phyloP scores from a whole-genome alignment of 2,888 invertebrate species.

The Phaedon cochleariae region DNA sequence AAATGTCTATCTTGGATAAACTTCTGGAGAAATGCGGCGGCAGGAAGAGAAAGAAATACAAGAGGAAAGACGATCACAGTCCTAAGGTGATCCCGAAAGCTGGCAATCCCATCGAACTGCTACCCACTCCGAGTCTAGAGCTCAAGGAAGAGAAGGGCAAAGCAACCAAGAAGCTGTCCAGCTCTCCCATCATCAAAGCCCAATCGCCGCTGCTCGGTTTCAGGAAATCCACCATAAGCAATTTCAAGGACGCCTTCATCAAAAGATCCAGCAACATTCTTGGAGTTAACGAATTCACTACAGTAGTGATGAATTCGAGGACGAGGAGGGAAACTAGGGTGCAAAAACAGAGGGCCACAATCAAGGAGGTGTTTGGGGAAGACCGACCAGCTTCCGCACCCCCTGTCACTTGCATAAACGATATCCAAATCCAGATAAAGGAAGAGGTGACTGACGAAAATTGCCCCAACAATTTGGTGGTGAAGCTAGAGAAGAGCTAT shows the following conservation, averaged over 20 bases:
- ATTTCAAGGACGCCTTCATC: conserved; percentile 73
- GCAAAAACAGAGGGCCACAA: conserved; percentile 77
- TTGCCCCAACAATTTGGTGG: conserved; percentile 25
- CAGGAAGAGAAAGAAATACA: conserved; percentile 65
- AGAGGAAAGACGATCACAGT: conserved; percentile 66
- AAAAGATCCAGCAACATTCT: conserved; percentile 69
- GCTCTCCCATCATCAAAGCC: conserved; percentile 60
- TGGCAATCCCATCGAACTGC: conserved; percentile 66
- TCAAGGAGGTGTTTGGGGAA: conserved; percentile 82
- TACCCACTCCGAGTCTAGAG: conserved; percentile 72
- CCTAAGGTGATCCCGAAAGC: conserved; percentile 69
- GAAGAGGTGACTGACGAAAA: conserved; percentile 53
- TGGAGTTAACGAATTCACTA: conserved; percentile 71
- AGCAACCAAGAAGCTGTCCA: conserved; percentile 47
- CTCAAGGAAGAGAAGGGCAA: conserved; percentile 63
- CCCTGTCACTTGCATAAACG: conserved; percentile 70
- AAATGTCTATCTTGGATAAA: conserved; percentile 70
- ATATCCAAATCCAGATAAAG: conserved; percentile 41
- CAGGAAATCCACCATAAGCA: conserved; percentile 74
- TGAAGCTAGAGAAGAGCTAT: conserved; percentile 33
- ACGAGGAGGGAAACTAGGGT: conserved; percentile 80
- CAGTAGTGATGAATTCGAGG: conserved; percentile 76
- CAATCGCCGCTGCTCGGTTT: conserved; percentile 72
- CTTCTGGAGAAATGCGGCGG: conserved; percentile 73
- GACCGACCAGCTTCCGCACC: conserved; percentile 86